Base-by-base conservation (phyloP, 2,113 vertebrate genomes). In the Axis porcinus region DNA sequence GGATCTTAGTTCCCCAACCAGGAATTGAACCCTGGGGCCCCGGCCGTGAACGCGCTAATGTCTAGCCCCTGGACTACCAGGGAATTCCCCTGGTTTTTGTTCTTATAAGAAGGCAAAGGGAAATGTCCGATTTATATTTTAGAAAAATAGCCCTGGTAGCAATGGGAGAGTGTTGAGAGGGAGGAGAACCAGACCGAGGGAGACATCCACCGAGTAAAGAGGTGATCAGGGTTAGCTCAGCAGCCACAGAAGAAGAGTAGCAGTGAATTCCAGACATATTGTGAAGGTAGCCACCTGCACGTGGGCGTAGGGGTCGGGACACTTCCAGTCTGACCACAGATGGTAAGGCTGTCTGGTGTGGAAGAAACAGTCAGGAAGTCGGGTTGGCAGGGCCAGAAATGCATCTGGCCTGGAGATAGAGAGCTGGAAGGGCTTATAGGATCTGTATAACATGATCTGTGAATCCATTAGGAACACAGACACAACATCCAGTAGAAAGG, bases 181-280 rank as follows among this genome's bases (percentile, higher is more conserved):
- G 15, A 55, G 47, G 33, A 55, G 27, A 70, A 40, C 8, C 60
- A 86, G 86, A 52, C 16, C 6, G 3, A 17, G 30, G 28, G n/a
- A 82, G 89, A 45, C 8, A 0, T 10, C 2, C 0, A 17, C 92
- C 17, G 1, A 7, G 16, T 7, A 40, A 87, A 64, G 36, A 67
- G 62, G 28, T 7, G 0, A 9, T 36, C 15, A 1, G 0, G 19
- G 47, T 33, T 0, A 0, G 27, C 21, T 0, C 28, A n/a, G 40
- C 2, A 5, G 10, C 84, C 6, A 0, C 54, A 40, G 67, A 79
- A 47, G 60, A 79, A 16, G 27, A 60, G 54, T 3, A 3, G 21
- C 12, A 8, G 23, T 1, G 7, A n/a, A 7, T 25, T 5, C 9
- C 45, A 95, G 54, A 25, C 28, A 0, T 50, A 3, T 3, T 67